A percentile compares a stretch with the other conserved stretches of the same genome.
These are phyloP conservation scores for Trogon melanurus DNA, from an alignment of 2,113 vertebrate genomes.

Conservation along the genomic window DNA sequence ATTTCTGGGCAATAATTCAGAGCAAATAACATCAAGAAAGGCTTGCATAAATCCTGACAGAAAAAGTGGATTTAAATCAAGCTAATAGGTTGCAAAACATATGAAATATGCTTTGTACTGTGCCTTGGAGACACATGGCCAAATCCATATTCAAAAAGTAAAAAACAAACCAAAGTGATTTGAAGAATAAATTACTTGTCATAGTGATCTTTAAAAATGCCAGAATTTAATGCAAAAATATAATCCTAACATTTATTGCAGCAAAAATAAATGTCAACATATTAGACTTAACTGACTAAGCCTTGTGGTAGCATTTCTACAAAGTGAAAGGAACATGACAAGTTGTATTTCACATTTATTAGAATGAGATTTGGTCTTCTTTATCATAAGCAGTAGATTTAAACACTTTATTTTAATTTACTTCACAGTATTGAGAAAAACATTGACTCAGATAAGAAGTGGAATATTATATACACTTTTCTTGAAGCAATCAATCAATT, in stretches of 20 bases:
- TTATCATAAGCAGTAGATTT: conserved; percentile 81
- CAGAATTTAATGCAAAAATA: conserved; percentile 86
- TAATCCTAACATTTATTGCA: conserved; percentile 86
- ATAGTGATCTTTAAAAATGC: conserved; percentile 85
- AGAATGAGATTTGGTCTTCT: conserved; percentile 78
- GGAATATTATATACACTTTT: conserved; percentile 57
- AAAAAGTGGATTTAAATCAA: conserved; percentile 85
- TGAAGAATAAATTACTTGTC: conserved; percentile 86
- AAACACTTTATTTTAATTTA: conserved; percentile 83
- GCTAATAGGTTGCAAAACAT: conserved; percentile 81
- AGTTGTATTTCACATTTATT: conserved; percentile 81
- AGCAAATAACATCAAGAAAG: conserved; percentile 80
- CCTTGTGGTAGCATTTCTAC: conserved; percentile 79
- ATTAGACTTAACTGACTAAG: conserved; percentile 83
- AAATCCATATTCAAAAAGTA: conserved; percentile 83
- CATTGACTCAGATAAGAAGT: conserved; percentile 73
- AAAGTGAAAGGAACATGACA: conserved; percentile 80
- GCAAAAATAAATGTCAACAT: conserved; percentile 86
- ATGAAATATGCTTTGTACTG: conserved; percentile 77
- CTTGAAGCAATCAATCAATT: conserved; percentile 71
- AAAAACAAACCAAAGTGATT: conserved; percentile 80
- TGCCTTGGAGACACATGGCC: conserved; percentile 79
- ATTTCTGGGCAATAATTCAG: conserved; percentile 82
- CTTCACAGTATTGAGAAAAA: conserved; percentile 71
- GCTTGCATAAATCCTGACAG: conserved; percentile 76